Evolutionary conservation across 1,140 invertebrate genomes (phyloP).

Genomic region (Metaphire vulgaris): DNA sequence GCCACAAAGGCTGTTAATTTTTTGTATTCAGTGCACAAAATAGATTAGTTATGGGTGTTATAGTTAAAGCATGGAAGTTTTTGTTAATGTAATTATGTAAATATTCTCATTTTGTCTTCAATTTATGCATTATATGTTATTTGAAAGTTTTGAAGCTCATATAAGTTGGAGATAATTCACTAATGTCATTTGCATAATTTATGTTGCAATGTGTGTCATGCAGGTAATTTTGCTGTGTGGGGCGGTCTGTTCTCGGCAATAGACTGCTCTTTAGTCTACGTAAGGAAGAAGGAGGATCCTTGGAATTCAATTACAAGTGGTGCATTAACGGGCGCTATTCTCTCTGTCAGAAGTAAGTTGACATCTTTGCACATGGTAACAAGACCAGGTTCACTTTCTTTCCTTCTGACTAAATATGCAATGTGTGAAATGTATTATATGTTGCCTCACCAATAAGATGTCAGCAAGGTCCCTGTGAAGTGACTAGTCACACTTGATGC

Average conservation of each 20-base stretch:
- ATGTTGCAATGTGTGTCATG: neutral
- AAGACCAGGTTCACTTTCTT: neutral
- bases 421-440: neutral
- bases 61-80: no score
- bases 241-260: conserved; percentile 91
- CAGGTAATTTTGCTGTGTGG: conserved; percentile 59
- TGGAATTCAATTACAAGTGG: conserved; percentile 97
- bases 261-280: conserved; percentile 87
- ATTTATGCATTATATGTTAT: no score
- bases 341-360: conserved; percentile 74
- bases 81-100: no score
- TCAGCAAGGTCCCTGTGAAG: neutral
- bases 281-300: conserved; percentile 94
- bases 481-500: neutral
- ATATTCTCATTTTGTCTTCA: no score
- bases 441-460: neutral
- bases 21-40: no score
- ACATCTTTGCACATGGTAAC: neutral
- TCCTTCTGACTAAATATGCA: neutral
- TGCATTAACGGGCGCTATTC: conserved; percentile 84
- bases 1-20: no score
- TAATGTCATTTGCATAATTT: conserved; percentile 9
- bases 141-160: no score
- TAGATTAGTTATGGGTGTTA: no score
- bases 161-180: no score